phyloP scores from a whole-genome alignment of 2,797 vertebrate genomes.

The Australoheros facetus region DNA sequence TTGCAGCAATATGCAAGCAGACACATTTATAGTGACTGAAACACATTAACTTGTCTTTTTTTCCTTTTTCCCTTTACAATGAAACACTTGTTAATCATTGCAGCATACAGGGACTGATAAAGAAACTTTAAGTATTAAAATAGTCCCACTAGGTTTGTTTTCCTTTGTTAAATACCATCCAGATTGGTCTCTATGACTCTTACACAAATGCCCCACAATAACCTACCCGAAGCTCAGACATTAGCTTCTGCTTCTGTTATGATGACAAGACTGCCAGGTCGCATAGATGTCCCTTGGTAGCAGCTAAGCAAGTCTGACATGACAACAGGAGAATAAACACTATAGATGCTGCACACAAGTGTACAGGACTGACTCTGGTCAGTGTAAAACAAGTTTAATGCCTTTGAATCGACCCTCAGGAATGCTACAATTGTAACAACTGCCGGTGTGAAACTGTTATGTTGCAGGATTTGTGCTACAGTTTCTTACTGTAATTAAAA shows the following conservation, averaged over 20 bases:
- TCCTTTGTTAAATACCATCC: neutral
- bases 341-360: neutral
- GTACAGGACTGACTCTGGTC: neutral
- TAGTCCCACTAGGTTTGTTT: neutral
- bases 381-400: neutral
- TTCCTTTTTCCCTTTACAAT: neutral
- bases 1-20: neutral
- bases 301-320: constrained; percentile 14
- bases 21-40: neutral
- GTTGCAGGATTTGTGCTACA: neutral
- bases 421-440: neutral
- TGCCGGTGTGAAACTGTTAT: neutral
- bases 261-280: constrained; percentile 36
- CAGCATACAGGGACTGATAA: too few relatives aligned
- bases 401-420: neutral
- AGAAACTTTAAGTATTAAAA: neutral
- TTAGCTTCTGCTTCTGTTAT: neutral
- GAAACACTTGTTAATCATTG: neutral
- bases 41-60: neutral
- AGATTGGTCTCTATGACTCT: neutral
- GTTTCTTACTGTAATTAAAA: neutral
- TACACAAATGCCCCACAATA: neutral
- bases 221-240: neutral
- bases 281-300: neutral
- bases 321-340: constrained; percentile 24